phyloP scores from a whole-genome alignment of 2,888 invertebrate genomes.

The Bellardia pandia region DNA sequence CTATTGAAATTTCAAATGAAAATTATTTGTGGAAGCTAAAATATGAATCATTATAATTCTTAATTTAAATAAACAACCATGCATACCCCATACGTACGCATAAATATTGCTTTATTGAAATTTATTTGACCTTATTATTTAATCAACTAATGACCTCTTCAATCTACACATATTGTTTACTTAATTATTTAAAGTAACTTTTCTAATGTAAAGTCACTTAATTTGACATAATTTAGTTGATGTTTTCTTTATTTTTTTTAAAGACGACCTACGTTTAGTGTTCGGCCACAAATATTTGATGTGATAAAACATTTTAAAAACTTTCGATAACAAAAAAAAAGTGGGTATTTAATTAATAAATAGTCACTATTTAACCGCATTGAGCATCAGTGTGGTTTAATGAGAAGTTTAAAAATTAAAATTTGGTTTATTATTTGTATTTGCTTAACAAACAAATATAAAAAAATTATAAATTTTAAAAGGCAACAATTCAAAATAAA shows the following conservation, averaged over 20 bases:
- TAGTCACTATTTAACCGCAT: constrained; percentile 38
- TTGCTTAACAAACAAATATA: not conserved
- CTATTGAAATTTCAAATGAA: too few species aligned
- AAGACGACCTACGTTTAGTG: constrained; percentile 1
- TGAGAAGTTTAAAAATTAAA: constrained; percentile 15
- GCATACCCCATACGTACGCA: too few species aligned
- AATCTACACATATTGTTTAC: not conserved
- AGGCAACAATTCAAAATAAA: not conserved
- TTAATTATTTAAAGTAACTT: not conserved
- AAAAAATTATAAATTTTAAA: not conserved
- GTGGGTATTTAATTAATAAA: constrained; percentile 34
- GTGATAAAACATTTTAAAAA: constrained; percentile 13
- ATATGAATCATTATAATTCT: too few species aligned
- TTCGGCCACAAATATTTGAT: constrained; percentile 13
- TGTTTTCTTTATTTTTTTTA: not conserved
- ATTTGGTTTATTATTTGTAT: constrained; percentile 20
- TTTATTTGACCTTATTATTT: not conserved
- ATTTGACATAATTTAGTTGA: not conserved
- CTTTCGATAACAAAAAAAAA: not conserved
- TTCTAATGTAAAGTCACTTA: not conserved
- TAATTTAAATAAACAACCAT: too few species aligned
- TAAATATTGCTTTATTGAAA: too few species aligned
- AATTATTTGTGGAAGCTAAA: too few species aligned
- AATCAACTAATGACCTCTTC: not conserved
- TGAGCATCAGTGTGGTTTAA: constrained; percentile 35